These are phyloP conservation scores for Cricetomys ansorgei DNA, from an alignment of 2,113 vertebrate genomes.

Conservation along the genomic window DNA sequence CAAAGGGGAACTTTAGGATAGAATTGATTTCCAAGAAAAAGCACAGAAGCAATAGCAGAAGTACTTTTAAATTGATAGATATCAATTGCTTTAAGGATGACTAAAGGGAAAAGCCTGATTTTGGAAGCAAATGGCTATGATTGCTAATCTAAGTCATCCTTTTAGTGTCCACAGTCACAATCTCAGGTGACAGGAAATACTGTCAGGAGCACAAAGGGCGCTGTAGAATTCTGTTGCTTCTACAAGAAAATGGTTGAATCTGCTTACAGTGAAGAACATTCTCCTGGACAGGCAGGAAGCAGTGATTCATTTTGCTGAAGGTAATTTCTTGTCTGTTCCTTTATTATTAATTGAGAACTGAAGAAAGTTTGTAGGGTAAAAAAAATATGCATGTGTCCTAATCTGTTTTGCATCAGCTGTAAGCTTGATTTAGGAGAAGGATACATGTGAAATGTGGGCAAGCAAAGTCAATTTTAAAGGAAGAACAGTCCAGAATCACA, in stretches of 20 bases:
- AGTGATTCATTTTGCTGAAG: neutral
- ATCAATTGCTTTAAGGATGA: constrained; percentile 46
- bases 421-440: neutral
- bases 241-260: neutral
- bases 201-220: neutral
- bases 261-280: neutral
- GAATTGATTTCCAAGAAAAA: constrained; percentile 58
- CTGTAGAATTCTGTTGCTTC: neutral
- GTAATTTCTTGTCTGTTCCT: neutral
- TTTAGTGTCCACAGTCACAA: neutral
- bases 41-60: constrained; percentile 35
- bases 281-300: neutral
- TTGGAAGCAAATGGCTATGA: constrained; percentile 24
- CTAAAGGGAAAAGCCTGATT: constrained; percentile 11
- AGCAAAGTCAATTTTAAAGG: neutral
- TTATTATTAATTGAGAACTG: constrained; percentile 37
- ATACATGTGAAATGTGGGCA: neutral
- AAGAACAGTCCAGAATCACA: neutral
- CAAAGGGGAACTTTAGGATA: neutral
- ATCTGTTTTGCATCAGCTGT: neutral
- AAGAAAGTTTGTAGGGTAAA: neutral
- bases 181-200: neutral
- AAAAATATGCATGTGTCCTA: neutral
- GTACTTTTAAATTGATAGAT: constrained; percentile 28
- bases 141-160: neutral